These are phyloP conservation scores for Caenorhabditis japonica DNA, from an alignment of 2,888 invertebrate species.

Conservation along the genomic window DNA sequence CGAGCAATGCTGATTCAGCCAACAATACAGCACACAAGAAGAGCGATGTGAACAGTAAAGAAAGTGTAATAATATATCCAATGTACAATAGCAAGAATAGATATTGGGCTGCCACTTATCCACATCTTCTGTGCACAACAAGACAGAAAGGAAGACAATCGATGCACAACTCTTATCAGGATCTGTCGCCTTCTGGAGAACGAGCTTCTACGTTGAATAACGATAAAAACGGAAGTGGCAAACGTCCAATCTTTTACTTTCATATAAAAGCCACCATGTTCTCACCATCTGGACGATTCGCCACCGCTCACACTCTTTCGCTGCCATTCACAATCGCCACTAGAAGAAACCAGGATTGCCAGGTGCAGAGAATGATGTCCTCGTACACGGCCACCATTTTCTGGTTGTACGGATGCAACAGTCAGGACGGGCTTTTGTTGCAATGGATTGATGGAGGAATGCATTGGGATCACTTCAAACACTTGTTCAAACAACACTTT, in stretches of 20 bases:
- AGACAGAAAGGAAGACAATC: slow-evolving; percentile 73
- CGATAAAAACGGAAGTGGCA: slow-evolving; percentile 67
- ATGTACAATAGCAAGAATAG: slow-evolving; percentile 69
- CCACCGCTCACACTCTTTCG: slow-evolving; percentile 75
- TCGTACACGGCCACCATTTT: slow-evolving; percentile 77
- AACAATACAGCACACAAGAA: slow-evolving; percentile 75
- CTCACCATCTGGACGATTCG: slow-evolving; percentile 71
- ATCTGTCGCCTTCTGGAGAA: slow-evolving; percentile 65
- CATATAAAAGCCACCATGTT: slow-evolving; percentile 74
- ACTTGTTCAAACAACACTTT: slow-evolving; percentile 73
- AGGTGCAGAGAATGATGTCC: slow-evolving; percentile 77
- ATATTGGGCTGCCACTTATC: slow-evolving; percentile 76
- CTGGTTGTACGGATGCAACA: slow-evolving; percentile 74
- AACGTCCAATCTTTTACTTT: slow-evolving; percentile 76
- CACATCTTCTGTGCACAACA: slow-evolving; percentile 75
- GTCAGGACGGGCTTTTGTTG: slow-evolving; percentile 71
- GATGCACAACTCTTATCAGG: slow-evolving; percentile 69
- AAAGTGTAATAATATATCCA: slow-evolving; percentile 71
- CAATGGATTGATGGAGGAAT: slow-evolving; percentile 72
- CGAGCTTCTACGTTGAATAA: slow-evolving; percentile 15
- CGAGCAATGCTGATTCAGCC: slow-evolving; percentile 60
- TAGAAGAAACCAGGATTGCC: slow-evolving; percentile 76
- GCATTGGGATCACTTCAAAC: slow-evolving; percentile 75
- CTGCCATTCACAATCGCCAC: slow-evolving; percentile 76
- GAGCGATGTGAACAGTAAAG: slow-evolving; percentile 75